Evolutionary conservation across 1,140 invertebrate genomes (phyloP).

Genomic region (Agrilus planipennis): DNA sequence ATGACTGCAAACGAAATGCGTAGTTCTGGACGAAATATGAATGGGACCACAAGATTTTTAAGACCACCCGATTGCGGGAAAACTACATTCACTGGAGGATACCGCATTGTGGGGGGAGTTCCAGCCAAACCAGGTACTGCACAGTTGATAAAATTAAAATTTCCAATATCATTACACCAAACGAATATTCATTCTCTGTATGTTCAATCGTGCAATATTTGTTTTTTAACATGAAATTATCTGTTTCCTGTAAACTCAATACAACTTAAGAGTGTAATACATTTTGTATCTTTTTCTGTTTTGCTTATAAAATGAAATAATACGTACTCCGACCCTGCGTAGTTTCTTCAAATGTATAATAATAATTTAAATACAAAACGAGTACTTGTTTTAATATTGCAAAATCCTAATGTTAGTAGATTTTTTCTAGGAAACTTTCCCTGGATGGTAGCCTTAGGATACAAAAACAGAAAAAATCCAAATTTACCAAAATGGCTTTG

Average conservation of each 20-base stretch:
- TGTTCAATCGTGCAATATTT: no score
- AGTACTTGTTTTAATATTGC: neutral
- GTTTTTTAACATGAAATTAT: no score
- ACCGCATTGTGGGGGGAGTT: constrained; percentile 34
- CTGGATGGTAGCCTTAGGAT: constrained; percentile 59
- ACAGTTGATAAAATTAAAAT: constrained; percentile 1
- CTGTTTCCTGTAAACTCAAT: no score
- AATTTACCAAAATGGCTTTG: constrained; percentile 51
- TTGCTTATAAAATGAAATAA: constrained; percentile 4
- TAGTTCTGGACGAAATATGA: no score
- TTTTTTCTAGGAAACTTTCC: constrained; percentile 49
- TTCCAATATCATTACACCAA: constrained; percentile 5
- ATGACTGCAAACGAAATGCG: no score
- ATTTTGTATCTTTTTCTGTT: no score
- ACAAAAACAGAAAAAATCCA: constrained; percentile 36
- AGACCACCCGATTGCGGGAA: no score
- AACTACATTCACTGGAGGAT: no score
- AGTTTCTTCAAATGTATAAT: neutral
- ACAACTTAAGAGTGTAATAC: no score
- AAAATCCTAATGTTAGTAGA: neutral
- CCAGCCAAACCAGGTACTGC: constrained; percentile 27
- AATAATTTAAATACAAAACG: neutral
- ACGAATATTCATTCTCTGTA: no score
- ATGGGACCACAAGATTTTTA: no score
- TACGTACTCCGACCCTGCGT: neutral